Conservation (phyloP, 2,797 vertebrate species). For the Rhynchonycteris naso region DNA sequence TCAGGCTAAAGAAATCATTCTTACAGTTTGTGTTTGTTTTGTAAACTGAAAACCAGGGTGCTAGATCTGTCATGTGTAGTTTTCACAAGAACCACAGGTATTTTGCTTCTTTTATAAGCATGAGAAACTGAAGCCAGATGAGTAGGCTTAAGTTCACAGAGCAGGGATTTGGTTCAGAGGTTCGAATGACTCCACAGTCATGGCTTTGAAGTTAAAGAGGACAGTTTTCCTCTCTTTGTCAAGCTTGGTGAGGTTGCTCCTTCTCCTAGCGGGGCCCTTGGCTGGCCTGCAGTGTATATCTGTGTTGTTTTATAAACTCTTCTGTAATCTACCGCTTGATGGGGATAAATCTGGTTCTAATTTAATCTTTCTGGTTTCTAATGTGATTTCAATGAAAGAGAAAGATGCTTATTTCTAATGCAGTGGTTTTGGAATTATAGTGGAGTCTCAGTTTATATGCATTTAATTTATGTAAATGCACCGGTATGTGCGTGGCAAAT, state of each 20-base stretch:
- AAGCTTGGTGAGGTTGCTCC: neutral
- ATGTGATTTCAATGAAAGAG: constrained; percentile 74
- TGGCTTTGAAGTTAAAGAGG: neutral
- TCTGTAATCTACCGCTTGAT: constrained; percentile 66
- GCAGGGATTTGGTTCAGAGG: neutral
- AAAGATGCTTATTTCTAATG: constrained; percentile 76
- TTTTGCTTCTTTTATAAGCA: neutral
- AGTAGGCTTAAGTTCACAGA: neutral
- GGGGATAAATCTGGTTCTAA: constrained; percentile 70
- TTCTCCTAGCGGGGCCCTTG: neutral
- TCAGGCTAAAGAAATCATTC: no score
- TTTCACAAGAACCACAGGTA: neutral
- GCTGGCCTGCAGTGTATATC: neutral
- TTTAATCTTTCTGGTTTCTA: constrained; percentile 73
- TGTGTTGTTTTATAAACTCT: constrained; percentile 61
- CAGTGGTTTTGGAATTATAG: constrained; percentile 69
- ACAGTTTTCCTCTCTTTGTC: neutral
- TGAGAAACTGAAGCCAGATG: neutral
- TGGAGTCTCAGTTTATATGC: constrained; percentile 64
- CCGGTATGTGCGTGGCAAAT: constrained; percentile 50
- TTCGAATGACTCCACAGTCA: neutral
- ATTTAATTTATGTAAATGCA: constrained; percentile 76
- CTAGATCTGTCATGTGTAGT: neutral
- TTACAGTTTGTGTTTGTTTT: neutral
- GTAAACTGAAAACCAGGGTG: neutral